Conservation (phyloP, 2,113 vertebrate genomes). For the Alouatta palliata region DNA sequence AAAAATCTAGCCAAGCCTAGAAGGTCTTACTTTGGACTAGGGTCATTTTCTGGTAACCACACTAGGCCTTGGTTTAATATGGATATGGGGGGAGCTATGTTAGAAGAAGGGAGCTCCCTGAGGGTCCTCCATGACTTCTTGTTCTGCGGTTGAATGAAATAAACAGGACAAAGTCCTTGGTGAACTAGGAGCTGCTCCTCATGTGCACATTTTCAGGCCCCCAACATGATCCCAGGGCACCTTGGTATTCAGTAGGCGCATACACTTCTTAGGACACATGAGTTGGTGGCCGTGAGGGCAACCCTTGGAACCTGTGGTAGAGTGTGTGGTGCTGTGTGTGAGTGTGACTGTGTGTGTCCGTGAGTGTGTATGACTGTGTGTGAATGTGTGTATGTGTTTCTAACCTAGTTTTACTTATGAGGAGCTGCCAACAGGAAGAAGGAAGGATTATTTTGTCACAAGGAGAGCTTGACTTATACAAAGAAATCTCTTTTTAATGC, state of each 20-base stretch:
- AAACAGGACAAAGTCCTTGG: not conserved
- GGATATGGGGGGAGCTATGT: not conserved
- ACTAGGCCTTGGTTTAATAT: not conserved
- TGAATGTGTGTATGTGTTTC: not conserved
- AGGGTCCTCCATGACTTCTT: not conserved
- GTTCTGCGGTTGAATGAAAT: not conserved
- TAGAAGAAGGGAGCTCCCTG: not conserved
- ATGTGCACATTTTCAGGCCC: not conserved
- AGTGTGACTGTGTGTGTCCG: not conserved
- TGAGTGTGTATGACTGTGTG: too few species aligned
- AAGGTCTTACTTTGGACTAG: not conserved
- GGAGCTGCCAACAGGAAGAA: constrained; percentile 47
- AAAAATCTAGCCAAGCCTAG: not conserved
- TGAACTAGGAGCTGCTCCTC: not conserved
- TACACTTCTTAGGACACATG: not conserved
- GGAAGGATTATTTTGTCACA: constrained; percentile 40
- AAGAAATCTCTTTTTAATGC: constrained; percentile 44
- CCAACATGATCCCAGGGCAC: not conserved
- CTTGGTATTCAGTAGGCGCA: not conserved
- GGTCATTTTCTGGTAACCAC: not conserved
- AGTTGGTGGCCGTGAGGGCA: not conserved
- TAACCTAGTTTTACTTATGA: not conserved
- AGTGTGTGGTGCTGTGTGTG: not conserved
- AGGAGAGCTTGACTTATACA: constrained; percentile 5
- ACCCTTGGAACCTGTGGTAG: not conserved